Evolutionary conservation across 2,797 vertebrate genomes (phyloP).

Genomic region (Gambusia yucatana): DNA sequence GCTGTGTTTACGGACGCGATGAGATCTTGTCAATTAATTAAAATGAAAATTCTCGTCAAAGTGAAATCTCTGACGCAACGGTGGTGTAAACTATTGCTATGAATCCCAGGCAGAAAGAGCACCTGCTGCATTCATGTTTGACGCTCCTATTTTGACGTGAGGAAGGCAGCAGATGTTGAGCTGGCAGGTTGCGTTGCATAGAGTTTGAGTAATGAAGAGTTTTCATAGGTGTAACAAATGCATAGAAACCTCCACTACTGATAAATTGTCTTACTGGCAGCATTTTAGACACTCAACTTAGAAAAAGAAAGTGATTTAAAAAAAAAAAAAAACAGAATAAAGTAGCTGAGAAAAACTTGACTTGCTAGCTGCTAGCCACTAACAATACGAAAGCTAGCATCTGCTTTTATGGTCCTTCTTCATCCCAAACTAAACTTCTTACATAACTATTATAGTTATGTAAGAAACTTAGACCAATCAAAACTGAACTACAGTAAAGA

Average conservation of each 20-base stretch:
- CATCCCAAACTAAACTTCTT: not conserved
- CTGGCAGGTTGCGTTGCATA: not conserved
- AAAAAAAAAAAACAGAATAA: not conserved
- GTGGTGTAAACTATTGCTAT: not conserved
- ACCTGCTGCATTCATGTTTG: not conserved
- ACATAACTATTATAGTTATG: not conserved
- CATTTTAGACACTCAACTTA: not conserved
- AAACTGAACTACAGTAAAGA: too few relatives aligned
- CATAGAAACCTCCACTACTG: not conserved
- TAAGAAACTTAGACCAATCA: not conserved
- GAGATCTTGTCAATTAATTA: not conserved
- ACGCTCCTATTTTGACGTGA: not conserved
- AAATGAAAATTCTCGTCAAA: not conserved
- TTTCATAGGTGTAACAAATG: not conserved
- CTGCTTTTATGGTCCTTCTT: not conserved
- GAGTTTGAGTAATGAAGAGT: not conserved
- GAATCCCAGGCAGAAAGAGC: not conserved
- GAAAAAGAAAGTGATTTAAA: not conserved
- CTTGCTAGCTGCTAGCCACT: not conserved
- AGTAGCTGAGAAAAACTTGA: not conserved
- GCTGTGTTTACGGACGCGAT: not conserved
- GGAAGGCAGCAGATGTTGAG: not conserved
- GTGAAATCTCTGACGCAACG: not conserved
- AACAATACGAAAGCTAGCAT: not conserved
- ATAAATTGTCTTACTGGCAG: not conserved